These are phyloP conservation scores for Synanthedon andrenaeformis DNA, from an alignment of 2,888 invertebrate species.

Conservation along the genomic window DNA sequence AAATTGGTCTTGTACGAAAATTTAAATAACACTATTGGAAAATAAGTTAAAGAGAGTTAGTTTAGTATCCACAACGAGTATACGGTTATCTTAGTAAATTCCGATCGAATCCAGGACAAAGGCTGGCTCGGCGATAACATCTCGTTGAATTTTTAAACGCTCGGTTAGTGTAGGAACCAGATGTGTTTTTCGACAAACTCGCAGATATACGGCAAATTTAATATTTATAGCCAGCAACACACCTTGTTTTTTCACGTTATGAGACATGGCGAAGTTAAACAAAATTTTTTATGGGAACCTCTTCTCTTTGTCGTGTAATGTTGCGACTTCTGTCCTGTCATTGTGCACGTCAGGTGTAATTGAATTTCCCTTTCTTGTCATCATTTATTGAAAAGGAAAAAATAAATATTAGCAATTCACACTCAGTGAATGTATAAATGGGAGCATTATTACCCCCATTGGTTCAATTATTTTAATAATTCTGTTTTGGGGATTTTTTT, in stretches of 20 bases:
- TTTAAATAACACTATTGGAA: too few relatives aligned
- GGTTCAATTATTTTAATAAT: too few relatives aligned
- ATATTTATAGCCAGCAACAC: conserved; percentile 57
- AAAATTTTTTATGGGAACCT: conserved; percentile 13
- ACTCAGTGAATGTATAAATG: too few relatives aligned
- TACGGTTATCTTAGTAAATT: not conserved
- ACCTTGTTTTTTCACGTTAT: conserved; percentile 48
- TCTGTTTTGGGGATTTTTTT: too few relatives aligned
- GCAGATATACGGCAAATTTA: conserved; percentile 54
- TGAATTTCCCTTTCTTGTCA: conserved; percentile 8
- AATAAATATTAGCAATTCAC: too few relatives aligned
- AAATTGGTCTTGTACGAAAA: too few relatives aligned
- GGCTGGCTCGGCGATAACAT: conserved; percentile 38
- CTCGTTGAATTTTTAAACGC: conserved; percentile 55
- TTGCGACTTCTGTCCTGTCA: not conserved
- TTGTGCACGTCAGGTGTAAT: conserved; percentile 7
- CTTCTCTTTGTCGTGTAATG: not conserved
- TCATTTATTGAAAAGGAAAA: too few relatives aligned
- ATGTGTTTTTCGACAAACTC: conserved; percentile 46
- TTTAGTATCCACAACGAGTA: too few relatives aligned
- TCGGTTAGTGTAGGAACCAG: conserved; percentile 52
- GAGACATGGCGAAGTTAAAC: conserved; percentile 29
- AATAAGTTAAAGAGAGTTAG: too few relatives aligned
- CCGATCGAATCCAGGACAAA: conserved; percentile 23
- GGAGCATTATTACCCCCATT: too few relatives aligned